Evolutionary conservation across 2,113 vertebrate genomes (phyloP), one percentile per base, ranked within the genome.

Genomic region (Mus pahari): DNA sequence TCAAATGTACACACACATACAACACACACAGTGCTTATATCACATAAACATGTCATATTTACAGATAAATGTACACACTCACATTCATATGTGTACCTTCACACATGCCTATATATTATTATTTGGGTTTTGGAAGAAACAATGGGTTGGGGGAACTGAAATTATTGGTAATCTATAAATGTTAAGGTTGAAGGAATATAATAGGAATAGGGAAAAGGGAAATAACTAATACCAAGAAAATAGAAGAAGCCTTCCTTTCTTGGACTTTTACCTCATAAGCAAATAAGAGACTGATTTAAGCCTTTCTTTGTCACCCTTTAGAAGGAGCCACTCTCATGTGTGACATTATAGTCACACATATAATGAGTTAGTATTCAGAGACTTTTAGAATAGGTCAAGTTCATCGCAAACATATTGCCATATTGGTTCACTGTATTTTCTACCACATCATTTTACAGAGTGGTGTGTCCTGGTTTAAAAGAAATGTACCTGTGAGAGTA

Each of bases 351-450:
- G 16, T 64, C 24, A 68, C 64, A 68, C 20, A 71, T 45, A 82
- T 39, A 92, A 91, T 75, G 88, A 96, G 86, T 89, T 82, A 89
- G n/a, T 83, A 71, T 77, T 89, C 83, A 78, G 68, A 93, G 20
- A 78, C 50, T 79, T 28, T 36, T 68, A 28, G 71, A 96, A 62
- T 60, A 96, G 79, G 39, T 87, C 71, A 73, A 66, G 58, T 64
- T 74, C 86, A 75, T 87, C 93, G 89, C 20, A 92, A 92, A 10
- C 19, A 50, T 58, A 64, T 73, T 92, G 93, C 93, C 60, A 83
- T 81, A 88, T 84, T 33, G 19, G 28, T 39, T 93, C 89, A n/a
- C 19, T 66, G 1, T 86, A 62, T 78, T 90, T 96, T 89, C 91
- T 60, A 33, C 26, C 55, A 48, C 39, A 42, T 10, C 3, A 66